Evolutionary conservation across 2,797 vertebrate species (phyloP).

Genomic region (Pteronotus mesoamericanus): DNA sequence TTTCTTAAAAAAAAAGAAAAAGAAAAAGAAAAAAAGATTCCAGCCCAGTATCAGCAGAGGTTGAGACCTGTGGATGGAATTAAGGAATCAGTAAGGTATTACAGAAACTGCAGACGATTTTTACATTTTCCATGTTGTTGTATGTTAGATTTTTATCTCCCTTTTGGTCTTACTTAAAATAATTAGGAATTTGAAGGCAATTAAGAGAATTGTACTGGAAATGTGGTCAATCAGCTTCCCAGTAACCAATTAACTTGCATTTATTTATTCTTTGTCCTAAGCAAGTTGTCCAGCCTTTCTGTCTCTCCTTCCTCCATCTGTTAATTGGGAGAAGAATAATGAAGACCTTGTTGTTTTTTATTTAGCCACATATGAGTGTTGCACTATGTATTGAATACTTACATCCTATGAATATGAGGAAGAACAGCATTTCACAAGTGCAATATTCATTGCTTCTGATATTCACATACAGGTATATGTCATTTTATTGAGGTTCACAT

Average conservation of each 20-base stretch:
- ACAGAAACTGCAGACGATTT: not conserved
- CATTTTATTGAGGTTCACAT: not conserved
- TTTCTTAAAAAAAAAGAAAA: too few species aligned
- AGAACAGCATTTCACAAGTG: not conserved
- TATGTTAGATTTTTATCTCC: not conserved
- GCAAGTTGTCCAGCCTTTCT: not conserved
- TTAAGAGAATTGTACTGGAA: not conserved
- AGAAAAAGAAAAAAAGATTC: not conserved
- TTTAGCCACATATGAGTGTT: not conserved
- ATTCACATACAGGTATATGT: not conserved
- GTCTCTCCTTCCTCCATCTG: not conserved
- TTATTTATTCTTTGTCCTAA: not conserved
- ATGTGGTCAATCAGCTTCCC: not conserved
- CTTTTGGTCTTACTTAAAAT: not conserved
- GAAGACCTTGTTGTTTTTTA: not conserved
- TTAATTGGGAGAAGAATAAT: conserved; percentile 16
- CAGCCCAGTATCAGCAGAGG: not conserved
- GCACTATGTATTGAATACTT: not conserved
- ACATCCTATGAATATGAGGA: not conserved
- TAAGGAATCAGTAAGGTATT: not conserved
- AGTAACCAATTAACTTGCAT: not conserved
- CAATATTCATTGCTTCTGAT: not conserved
- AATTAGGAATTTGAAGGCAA: not conserved
- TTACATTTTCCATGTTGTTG: not conserved
- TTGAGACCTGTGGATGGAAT: not conserved